Evolutionary conservation across 2,113 vertebrate genomes (phyloP).

Genomic region (Asarcornis scutulata): DNA sequence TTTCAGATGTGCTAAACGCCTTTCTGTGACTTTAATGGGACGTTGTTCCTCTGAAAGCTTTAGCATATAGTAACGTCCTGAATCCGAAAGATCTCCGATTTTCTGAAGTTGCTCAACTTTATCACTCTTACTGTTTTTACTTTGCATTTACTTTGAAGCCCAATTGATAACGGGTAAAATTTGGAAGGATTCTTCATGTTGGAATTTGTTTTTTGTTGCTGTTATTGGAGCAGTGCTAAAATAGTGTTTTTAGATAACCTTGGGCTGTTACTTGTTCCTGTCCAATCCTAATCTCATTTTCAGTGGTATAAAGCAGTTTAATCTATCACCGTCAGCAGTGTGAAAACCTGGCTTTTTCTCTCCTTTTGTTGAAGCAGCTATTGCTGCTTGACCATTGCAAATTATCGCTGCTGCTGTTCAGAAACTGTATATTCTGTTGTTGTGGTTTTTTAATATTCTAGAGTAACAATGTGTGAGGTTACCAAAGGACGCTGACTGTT

Average conservation of each 20-base stretch:
- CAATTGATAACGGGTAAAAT: not conserved
- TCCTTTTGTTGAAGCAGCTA: not conserved
- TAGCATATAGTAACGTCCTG: rapidly evolving
- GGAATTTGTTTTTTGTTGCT: not conserved
- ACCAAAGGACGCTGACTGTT: not conserved
- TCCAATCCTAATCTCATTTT: not conserved
- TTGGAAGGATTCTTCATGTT: not conserved
- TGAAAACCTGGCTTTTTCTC: not conserved
- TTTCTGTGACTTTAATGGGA: not conserved
- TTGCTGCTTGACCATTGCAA: not conserved
- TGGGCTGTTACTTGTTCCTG: constrained; percentile 9
- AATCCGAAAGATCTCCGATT: not conserved
- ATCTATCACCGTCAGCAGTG: not conserved
- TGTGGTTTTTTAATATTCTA: not conserved
- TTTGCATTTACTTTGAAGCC: not conserved
- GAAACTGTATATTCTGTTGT: not conserved
- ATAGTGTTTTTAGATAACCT: constrained; percentile 55
- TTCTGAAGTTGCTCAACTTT: not conserved
- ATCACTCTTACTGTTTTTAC: rapidly evolving
- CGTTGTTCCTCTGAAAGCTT: not conserved
- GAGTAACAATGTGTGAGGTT: not conserved
- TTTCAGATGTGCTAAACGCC: not conserved
- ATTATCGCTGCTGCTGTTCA: not conserved
- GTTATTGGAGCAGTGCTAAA: not conserved
- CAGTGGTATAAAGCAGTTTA: constrained; percentile 1